phyloP scores from a whole-genome alignment of 2,797 vertebrate species.

The Enteromius afrohamiltoni region DNA sequence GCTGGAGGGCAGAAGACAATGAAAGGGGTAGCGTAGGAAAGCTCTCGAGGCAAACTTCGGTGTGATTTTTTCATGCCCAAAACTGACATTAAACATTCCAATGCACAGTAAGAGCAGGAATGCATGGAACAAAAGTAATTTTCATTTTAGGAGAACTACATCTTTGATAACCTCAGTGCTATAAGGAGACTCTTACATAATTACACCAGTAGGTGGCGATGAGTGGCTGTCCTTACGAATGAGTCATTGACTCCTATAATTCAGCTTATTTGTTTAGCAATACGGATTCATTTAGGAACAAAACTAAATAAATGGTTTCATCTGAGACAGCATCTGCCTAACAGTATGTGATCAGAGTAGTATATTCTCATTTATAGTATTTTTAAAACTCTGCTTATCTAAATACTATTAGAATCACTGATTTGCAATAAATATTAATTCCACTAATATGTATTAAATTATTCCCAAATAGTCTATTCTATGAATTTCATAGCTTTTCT shows the following conservation, averaged over 20 bases:
- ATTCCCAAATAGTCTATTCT: neutral
- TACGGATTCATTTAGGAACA: neutral
- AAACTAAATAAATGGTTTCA: neutral
- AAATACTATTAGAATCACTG: neutral
- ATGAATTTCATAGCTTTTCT: neutral
- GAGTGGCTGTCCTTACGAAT: neutral
- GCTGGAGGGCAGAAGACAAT: constrained; percentile 6
- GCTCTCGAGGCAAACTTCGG: neutral
- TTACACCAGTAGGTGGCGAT: constrained; percentile 1
- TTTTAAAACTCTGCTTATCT: neutral
- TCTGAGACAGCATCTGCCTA: neutral
- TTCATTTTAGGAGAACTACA: neutral
- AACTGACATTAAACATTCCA: neutral
- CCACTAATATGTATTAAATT: neutral
- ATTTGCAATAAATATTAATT: neutral
- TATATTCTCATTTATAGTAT: neutral
- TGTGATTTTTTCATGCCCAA: constrained; percentile 1
- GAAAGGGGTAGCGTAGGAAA: constrained; percentile 1
- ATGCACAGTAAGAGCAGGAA: neutral
- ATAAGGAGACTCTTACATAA: neutral
- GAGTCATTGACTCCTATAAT: neutral
- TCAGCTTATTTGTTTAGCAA: neutral
- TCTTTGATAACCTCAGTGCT: neutral
- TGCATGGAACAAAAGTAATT: neutral
- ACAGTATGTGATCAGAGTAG: neutral